These are phyloP conservation scores for Prosapia bicincta DNA, from an alignment of 2,888 invertebrate species.

Conservation along the genomic window DNA sequence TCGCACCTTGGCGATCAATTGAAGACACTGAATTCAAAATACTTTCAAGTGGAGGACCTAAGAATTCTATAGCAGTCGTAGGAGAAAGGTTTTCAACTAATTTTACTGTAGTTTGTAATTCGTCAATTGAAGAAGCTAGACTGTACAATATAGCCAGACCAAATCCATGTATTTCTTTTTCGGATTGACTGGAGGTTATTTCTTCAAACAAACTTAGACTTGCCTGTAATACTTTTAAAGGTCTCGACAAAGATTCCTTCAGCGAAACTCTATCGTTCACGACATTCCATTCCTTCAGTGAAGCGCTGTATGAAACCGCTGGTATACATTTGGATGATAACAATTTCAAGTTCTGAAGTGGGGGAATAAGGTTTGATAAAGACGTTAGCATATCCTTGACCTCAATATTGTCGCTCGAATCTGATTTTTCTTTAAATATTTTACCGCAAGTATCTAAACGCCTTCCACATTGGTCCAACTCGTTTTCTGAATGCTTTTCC, in stretches of 20 bases:
- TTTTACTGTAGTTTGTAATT: conserved; percentile 38
- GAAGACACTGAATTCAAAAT: conserved; percentile 31
- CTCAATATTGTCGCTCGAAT: conserved; percentile 32
- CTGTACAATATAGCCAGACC: conserved; percentile 36
- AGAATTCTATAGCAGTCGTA: conserved; percentile 37
- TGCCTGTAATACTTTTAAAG: conserved; percentile 33
- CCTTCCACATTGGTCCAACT: neutral
- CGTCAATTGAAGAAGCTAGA: conserved; percentile 37
- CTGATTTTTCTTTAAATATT: conserved; percentile 27
- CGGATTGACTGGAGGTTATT: conserved; percentile 31
- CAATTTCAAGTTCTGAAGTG: conserved; percentile 23
- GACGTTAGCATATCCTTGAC: conserved; percentile 34
- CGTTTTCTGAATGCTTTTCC: neutral
- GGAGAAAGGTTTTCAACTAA: conserved; percentile 39
- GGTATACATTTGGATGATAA: conserved; percentile 32
- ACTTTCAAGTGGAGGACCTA: conserved; percentile 36
- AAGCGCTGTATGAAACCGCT: conserved; percentile 9
- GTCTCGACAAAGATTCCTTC: conserved; percentile 34
- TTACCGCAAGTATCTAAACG: conserved; percentile 8
- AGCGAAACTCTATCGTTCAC: neutral
- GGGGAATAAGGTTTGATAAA: conserved; percentile 34
- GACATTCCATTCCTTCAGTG: neutral
- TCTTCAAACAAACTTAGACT: conserved; percentile 33
- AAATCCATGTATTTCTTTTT: conserved; percentile 32
- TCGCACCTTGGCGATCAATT: conserved; percentile 33